phyloP scores from a whole-genome alignment of 1,140 invertebrate genomes.

The Lordiphosa mommai region DNA sequence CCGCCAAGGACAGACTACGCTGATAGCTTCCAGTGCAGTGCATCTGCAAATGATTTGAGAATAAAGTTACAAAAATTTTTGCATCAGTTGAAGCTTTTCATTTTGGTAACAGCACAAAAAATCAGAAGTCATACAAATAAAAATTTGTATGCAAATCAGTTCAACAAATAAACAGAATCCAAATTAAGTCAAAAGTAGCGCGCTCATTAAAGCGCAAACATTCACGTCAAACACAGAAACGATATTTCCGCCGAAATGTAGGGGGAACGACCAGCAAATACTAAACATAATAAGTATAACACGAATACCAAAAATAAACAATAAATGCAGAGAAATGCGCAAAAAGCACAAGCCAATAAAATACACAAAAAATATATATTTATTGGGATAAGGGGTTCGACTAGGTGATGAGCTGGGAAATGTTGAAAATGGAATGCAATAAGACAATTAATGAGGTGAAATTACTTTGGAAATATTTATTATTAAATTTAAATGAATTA shows the following conservation, averaged over 20 bases:
- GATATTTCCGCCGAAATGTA: constrained; percentile 46
- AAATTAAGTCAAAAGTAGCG: constrained; percentile 15
- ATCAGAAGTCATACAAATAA: constrained; percentile 26
- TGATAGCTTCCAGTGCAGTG: constrained; percentile 59
- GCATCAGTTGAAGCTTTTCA: constrained; percentile 36
- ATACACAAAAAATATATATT: no score
- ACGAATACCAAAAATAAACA: no score
- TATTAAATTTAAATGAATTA: no score
- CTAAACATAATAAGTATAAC: constrained; percentile 4
- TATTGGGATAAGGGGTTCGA: no score
- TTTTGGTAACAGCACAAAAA: constrained; percentile 27
- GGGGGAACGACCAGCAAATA: neutral
- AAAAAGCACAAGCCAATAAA: no score
- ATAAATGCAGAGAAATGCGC: no score
- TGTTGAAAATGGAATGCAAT: no score
- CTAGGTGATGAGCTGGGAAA: no score
- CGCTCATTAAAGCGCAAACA: constrained; percentile 50
- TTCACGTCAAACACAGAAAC: constrained; percentile 34
- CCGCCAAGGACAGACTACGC: constrained; percentile 62
- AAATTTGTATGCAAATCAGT: constrained; percentile 17
- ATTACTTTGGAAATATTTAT: no score
- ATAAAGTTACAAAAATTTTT: constrained; percentile 28
- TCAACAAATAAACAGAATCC: constrained; percentile 34
- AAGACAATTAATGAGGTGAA: no score
- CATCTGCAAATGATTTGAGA: constrained; percentile 59